Conservation (phyloP, 2,888 invertebrate genomes). For the Sinelater perroti region DNA sequence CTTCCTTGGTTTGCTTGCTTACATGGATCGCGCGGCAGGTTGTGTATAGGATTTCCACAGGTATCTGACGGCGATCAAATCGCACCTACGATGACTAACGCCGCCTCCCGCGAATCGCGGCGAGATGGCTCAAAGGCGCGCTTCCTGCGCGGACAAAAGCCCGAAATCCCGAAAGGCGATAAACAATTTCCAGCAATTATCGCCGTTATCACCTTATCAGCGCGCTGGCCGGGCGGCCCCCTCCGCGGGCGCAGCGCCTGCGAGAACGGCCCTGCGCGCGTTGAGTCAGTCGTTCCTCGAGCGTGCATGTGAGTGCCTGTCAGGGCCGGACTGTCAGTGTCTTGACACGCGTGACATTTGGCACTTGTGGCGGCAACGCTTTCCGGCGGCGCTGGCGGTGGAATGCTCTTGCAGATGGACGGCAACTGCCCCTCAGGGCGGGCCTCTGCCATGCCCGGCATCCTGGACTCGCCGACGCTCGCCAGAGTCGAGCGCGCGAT, state of each 20-base stretch:
- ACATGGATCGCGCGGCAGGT: too few relatives aligned
- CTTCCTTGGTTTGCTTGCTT: too few relatives aligned
- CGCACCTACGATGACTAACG: too few relatives aligned
- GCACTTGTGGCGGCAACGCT: constrained; percentile 7
- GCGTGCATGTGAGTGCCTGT: constrained; percentile 21
- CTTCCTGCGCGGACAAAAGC: too few relatives aligned
- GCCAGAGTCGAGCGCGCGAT: constrained; percentile 69
- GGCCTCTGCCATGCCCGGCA: constrained; percentile 56
- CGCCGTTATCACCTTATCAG: constrained; percentile 17
- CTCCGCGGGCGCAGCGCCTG: constrained; percentile 5
- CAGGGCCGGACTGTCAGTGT: constrained; percentile 19
- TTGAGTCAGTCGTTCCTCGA: constrained; percentile 29
- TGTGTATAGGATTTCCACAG: too few relatives aligned
- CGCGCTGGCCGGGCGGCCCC: constrained; percentile 18
- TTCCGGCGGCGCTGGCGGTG: constrained; percentile 3
- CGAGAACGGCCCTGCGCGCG: constrained; percentile 24
- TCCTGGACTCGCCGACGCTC: constrained; percentile 68
- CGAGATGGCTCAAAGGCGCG: too few relatives aligned
- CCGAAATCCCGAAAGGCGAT: background rate
- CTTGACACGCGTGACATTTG: constrained; percentile 37
- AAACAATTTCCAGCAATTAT: constrained; percentile 1
- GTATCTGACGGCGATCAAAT: too few relatives aligned
- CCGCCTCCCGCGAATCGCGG: too few relatives aligned
- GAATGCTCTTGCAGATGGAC: constrained; percentile 54
- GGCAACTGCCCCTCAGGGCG: constrained; percentile 42